Evolutionary conservation across 2,113 vertebrate species (phyloP), one percentile per base, ranked within the genome.

Genomic region (Albula goreensis): DNA sequence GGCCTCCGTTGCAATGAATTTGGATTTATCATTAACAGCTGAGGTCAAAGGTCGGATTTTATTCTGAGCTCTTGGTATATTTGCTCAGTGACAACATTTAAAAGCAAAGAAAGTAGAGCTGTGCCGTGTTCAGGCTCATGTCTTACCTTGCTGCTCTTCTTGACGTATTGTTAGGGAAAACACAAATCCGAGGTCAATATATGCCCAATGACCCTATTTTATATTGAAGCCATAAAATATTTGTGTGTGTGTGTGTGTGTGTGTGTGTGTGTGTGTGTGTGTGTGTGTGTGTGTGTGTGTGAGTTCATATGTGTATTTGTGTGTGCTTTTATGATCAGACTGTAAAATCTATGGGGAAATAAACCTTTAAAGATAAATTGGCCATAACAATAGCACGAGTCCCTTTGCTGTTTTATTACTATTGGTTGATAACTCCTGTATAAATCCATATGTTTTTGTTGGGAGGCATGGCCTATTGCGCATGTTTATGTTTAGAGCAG

Each of bases 361-460:
- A 22, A 85, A 78, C 25, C 19, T 17, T 41, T 11, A 7, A 1
- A 41, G 56, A 48, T 81, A 50, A 56, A 56, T 22, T 53, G 12
- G 50, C 11, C 80, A 51, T 41, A 41, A 41, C 31, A 41, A 41
- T 41, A 41, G 31, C 31, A 41, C 31, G 1, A 41, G 31, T 41
- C 31, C 31, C 31, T 41, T 41, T 41, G 31, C 31, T 41, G 31
- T 41, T 41, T 41, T 41, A 41, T 41, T 15, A 81, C 56, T 15
- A 19, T 13, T 83, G 53, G 50, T 41, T 80, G 70, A 50, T 7
- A 80, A 80, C 13, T 17, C 50, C 19, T 50, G 22, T 51, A n/a
- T 81, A 81, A 51, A 81, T 52, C 22, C 11, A 49, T 89, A 19
- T 48, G 86, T 88, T 80, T 83, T 52, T 82, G 77, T 22, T 66